Evolutionary conservation across 2,113 vertebrate genomes (phyloP).

Genomic region (Sceloporus undulatus): DNA sequence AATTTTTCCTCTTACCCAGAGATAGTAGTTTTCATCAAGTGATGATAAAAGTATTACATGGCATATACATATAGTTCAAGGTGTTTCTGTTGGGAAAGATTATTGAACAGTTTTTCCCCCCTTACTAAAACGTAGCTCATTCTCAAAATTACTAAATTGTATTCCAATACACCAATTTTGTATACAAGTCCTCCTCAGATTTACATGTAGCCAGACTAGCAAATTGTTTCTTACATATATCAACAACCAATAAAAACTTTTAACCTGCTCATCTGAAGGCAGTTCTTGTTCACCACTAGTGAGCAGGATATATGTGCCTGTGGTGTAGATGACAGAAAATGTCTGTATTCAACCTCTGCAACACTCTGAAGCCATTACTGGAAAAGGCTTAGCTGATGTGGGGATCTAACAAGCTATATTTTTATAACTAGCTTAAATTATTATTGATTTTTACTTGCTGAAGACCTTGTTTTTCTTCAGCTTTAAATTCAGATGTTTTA

Average conservation of each 20-base stretch:
- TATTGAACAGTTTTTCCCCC: constrained; percentile 21
- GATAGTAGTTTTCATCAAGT: not conserved
- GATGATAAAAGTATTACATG: constrained; percentile 40
- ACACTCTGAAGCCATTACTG: constrained; percentile 42
- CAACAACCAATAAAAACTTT: not conserved
- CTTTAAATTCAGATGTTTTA: not conserved
- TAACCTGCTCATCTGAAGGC: not conserved
- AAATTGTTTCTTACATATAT: not conserved
- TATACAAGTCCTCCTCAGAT: not conserved
- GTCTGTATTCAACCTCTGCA: constrained; percentile 34
- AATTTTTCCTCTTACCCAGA: not conserved
- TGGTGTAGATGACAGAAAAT: constrained; percentile 47
- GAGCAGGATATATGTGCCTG: not conserved
- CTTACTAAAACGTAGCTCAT: constrained; percentile 10
- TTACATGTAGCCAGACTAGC: not conserved
- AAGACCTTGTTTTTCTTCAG: constrained; percentile 26
- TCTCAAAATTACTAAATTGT: constrained; percentile 41
- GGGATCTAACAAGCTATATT: constrained; percentile 25
- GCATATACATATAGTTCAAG: not conserved
- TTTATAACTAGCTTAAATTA: constrained; percentile 47
- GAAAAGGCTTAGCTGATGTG: constrained; percentile 16
- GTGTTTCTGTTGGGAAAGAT: constrained; percentile 35
- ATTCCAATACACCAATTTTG: not conserved
- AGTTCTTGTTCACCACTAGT: not conserved
- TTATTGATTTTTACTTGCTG: constrained; percentile 26